A percentile compares a stretch with the other conserved stretches of the same genome.
Evolutionary conservation across 2,888 invertebrate genomes (phyloP).

Genomic region (Fragum fragum): DNA sequence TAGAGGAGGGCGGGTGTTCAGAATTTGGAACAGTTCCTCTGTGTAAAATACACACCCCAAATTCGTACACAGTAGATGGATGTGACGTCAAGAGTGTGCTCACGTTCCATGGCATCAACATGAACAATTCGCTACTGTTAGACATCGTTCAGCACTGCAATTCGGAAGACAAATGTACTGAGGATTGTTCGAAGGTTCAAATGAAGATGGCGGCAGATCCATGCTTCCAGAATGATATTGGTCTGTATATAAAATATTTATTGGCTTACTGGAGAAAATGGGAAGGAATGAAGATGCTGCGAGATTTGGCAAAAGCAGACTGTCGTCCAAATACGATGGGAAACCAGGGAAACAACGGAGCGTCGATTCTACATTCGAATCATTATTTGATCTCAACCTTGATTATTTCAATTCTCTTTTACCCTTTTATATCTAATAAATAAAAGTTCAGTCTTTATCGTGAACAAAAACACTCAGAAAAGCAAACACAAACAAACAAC

Average conservation of each 20-base stretch:
- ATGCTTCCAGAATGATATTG: slow-evolving; percentile 34
- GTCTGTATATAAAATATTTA: slow-evolving; percentile 16
- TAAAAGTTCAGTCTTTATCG: too few species aligned
- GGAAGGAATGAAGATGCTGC: slow-evolving; percentile 1
- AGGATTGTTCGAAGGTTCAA: slow-evolving; percentile 9
- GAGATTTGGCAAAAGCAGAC: neutral
- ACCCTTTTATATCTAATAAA: too few species aligned
- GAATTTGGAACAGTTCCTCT: slow-evolving; percentile 34
- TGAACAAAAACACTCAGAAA: too few species aligned
- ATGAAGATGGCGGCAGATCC: slow-evolving; percentile 9
- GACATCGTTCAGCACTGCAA: slow-evolving; percentile 5
- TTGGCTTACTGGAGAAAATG: slow-evolving; percentile 12
- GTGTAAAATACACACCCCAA: slow-evolving; percentile 30
- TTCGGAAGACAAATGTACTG: slow-evolving; percentile 3
- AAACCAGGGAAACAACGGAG: neutral
- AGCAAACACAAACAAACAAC: too few species aligned
- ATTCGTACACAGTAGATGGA: slow-evolving; percentile 22
- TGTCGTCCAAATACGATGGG: neutral
- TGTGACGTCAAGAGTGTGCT: slow-evolving; percentile 33
- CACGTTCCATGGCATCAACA: slow-evolving; percentile 6
- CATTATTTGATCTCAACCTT: too few species aligned
- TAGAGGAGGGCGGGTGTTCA: slow-evolving; percentile 37
- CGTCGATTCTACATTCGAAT: too few species aligned
- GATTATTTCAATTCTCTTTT: too few species aligned
- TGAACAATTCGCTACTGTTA: slow-evolving; percentile 9